phyloP scores from a whole-genome alignment of 2,888 invertebrate genomes.

The Pandemis corylana region DNA sequence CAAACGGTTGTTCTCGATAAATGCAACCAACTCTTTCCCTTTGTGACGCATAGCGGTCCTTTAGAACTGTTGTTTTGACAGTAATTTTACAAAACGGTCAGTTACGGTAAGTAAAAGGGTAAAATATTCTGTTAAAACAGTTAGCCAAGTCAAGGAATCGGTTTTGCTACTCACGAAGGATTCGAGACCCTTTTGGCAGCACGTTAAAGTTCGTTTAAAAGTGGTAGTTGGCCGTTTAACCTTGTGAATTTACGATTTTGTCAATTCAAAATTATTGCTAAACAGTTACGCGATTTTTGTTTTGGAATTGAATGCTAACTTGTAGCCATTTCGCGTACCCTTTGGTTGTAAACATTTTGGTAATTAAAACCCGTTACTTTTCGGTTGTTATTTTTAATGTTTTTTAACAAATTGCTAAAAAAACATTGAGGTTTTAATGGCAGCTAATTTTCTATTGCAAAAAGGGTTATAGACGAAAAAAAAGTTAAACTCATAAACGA shows the following conservation, averaged over 20 bases:
- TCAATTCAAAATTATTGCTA: slow-evolving; percentile 59
- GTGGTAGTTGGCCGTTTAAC: slow-evolving; percentile 11
- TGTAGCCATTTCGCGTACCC: slow-evolving; percentile 64
- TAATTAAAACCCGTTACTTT: slow-evolving; percentile 56
- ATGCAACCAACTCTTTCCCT: slow-evolving; percentile 75
- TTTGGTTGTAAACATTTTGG: slow-evolving; percentile 58
- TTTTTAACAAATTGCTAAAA: slow-evolving; percentile 45
- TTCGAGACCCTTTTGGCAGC: slow-evolving; percentile 42
- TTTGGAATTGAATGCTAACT: slow-evolving; percentile 52
- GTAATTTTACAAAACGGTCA: slow-evolving; percentile 69
- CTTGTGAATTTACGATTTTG: slow-evolving; percentile 51
- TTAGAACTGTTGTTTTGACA: slow-evolving; percentile 60
- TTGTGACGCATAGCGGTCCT: slow-evolving; percentile 72
- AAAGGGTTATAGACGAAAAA: slow-evolving; percentile 61
- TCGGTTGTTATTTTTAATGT: slow-evolving; percentile 46
- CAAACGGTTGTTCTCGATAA: slow-evolving; percentile 68
- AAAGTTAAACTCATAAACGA: slow-evolving; percentile 47
- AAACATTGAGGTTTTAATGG: slow-evolving; percentile 48
- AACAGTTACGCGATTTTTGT: slow-evolving; percentile 64
- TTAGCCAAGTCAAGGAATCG: slow-evolving; percentile 27
- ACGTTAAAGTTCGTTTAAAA: slow-evolving; percentile 22
- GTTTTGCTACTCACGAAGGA: slow-evolving; percentile 16
- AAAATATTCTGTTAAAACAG: slow-evolving; percentile 53
- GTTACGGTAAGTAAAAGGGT: slow-evolving; percentile 77
- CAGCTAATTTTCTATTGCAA: slow-evolving; percentile 53